Percentiles rank a stretch among this genome's conserved stretches.
phyloP scores from a whole-genome alignment of 2,113 vertebrate species.

The Oenanthe melanoleuca region DNA sequence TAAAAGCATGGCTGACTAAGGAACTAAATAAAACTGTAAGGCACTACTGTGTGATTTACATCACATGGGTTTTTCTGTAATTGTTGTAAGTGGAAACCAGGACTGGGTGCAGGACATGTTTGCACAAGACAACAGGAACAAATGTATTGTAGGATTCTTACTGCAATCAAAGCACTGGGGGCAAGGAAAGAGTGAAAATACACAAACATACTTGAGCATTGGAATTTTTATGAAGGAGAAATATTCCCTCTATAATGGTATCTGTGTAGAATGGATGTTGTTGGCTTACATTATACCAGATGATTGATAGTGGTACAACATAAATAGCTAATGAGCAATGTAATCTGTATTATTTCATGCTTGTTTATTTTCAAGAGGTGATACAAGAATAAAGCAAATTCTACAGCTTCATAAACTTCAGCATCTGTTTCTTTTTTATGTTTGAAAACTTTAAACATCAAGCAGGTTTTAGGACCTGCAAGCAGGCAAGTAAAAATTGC shows the following conservation, averaged over 20 bases:
- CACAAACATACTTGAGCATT: neutral
- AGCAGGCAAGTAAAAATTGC: neutral
- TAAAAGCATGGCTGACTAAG: conserved; percentile 1
- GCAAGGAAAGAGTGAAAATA: neutral
- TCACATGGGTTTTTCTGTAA: neutral
- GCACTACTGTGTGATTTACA: neutral
- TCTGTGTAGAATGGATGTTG: neutral
- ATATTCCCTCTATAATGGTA: neutral
- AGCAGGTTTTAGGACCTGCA: neutral
- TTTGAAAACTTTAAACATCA: neutral
- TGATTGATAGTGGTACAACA: neutral
- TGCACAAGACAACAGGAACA: neutral
- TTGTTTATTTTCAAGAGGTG: neutral
- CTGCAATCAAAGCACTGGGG: neutral
- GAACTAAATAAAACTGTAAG: conserved; percentile 35
- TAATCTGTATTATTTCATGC: neutral
- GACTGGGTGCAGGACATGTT: neutral
- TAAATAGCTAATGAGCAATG: neutral
- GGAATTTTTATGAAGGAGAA: neutral
- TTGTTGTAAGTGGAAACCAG: neutral
- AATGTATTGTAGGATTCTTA: neutral
- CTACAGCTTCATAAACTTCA: neutral
- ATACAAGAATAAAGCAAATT: neutral
- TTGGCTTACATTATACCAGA: neutral
- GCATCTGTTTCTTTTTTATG: neutral